Conservation (phyloP, 2,797 vertebrate species). For the Pseudochirops corinnae region DNA sequence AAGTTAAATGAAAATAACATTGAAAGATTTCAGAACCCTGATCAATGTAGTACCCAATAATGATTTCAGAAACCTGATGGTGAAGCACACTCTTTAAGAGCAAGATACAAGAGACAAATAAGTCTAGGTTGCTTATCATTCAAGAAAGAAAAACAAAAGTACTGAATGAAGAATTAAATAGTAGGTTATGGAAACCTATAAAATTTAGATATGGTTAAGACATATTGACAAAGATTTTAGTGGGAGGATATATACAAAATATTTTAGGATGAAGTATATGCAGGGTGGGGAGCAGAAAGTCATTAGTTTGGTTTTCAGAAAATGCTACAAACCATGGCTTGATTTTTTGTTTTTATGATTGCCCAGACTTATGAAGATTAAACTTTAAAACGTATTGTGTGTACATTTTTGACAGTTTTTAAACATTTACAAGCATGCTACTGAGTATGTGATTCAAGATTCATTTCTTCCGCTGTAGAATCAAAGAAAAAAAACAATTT, state of each 20-base stretch:
- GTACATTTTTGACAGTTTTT: neutral
- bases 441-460: neutral
- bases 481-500: neutral
- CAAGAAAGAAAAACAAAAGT: neutral
- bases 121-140: neutral
- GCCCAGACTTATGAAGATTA: neutral
- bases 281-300: rapidly evolving
- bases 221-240: neutral
- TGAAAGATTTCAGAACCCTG: neutral
- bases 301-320: neutral
- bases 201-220: neutral
- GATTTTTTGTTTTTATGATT: neutral
- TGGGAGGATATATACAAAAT: neutral
- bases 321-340: neutral
- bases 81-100: neutral
- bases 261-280: neutral
- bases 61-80: neutral
- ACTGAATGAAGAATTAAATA: neutral
- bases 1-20: neutral
- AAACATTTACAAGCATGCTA: neutral
- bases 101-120: neutral
- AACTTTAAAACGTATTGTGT: neutral
- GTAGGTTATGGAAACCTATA: neutral
- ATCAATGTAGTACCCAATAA: neutral
- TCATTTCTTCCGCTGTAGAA: neutral